Evolutionary conservation across 2,888 invertebrate species (phyloP), one percentile per base, ranked within the genome.

Genomic region (Phyto melanocephala): DNA sequence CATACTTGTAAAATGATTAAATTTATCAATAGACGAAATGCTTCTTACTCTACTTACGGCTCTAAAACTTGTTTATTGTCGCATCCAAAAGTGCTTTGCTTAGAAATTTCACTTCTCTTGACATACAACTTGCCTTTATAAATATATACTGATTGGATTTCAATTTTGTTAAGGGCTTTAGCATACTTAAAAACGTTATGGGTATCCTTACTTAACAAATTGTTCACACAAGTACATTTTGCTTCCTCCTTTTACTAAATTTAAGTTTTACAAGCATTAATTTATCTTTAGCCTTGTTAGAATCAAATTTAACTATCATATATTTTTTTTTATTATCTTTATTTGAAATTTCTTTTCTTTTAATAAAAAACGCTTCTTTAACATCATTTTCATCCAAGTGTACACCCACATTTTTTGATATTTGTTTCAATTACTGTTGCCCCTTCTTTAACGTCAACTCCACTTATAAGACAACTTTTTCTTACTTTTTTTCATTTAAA

Each of bases 361-460:
- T 45, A n/a, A 63, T n/a, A 63, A 63, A 45, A 10, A 37, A 63
- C 6, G 47, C 63, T 7, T 24, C 63, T 28, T 63, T 33, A 6
- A 63, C 37, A 28, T 63, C 45, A 28, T 47, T 24, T 47, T 47
- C 47, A 6, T 15, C 37, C 4, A 62, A 20, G 2, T 62, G 28
- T 24, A 45, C 63, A 47, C 63, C 63, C 13, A n/a, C 45, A 22
- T 47, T 11, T n/a, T 47, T 45, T 5, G 63, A 28, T 5, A 63
- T 28, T 24, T 45, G 42, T 24, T 1, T 62, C 62, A 22, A 24
- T 28, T 15, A 47, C 45, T 10, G 24, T 28, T 6, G 37, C 24
- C 4, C 42, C 28, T 11, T 62, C 22, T 8, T 24, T 22, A n/a
- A 45, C n/a, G 11, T 13, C n/a, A 24, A 62, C 40, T n/a, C 62